Evolutionary conservation across 2,888 invertebrate species (phyloP), one percentile per base, ranked within the genome.

Genomic region (Phalangium opilio): DNA sequence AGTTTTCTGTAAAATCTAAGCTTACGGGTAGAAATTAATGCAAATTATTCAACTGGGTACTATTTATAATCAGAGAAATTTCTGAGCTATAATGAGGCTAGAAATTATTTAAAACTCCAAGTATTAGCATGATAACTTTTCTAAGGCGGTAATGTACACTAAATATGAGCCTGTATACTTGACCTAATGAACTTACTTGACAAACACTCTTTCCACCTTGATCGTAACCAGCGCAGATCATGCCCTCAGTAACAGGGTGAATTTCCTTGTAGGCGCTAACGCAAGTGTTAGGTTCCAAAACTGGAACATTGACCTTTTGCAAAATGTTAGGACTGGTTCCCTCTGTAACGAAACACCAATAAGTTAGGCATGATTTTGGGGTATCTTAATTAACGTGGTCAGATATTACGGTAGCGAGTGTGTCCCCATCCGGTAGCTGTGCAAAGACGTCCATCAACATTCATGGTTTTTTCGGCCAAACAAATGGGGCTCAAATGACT

Each of bases 241-340:
- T 55, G 15, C 49, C 44, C 8, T 34, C 45, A 39, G 48, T 52
- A 43, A 55, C 50, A 33, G 49, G 45, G 47, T 48, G 48, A 34
- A 54, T 38, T 45, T 47, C 50, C 34, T 42, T 36, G 39, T 55
- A 55, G 12, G 48, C 47, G 10, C 47, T 38, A 20, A 46, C 46
- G 40, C 55, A 55, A 27, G 46, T 46, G 21, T 47, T 43, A 33
- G 48, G 44, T 18, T 49, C 27, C 34, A 55, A 43, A 10, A 53
- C 48, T 2, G 54, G 52, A 27, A 55, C 54, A 11, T 48, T 45
- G 17, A 55, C 51, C 36, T 50, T 54, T 48, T 55, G 55, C 5
- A 55, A 52, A 19, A 54, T 39, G 46, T 50, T 51, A 10, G 51
- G 50, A 42, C 50, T 48, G 41, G 41, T 47, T 3, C 54, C 54